Base-by-base conservation (phyloP, 2,888 invertebrate species). In the Ormyrus nitidulus region DNA sequence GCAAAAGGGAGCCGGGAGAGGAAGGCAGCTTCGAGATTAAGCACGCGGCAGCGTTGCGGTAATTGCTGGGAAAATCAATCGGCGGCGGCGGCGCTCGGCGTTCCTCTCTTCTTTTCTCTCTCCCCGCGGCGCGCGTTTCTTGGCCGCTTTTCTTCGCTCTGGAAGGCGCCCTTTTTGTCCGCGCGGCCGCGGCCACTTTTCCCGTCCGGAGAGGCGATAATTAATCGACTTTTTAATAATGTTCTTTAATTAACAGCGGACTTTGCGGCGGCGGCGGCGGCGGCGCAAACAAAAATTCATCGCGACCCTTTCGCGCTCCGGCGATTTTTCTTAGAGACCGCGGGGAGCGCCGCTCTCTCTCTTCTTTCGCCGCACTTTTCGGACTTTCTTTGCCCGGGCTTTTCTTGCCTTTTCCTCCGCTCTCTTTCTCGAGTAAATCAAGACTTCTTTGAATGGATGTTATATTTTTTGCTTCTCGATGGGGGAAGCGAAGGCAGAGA, bases 161-260 rank as follows among this genome's bases (percentile, higher is more conserved):
- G n/a, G 54, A 7, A n/a, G n/a, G 44, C 3, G n/a, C 13, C 34
- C 34, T 34, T 34, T 4, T 4, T 4, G 34, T 34, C 51, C 13
- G 44, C 54, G 44, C 54, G 44, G 3, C 65, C 53, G 54, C n/a
- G 48, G 58, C 51, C 53, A 56, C 66, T 74, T 74, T 65, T 4
- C 51, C 66, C 46, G 70, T 48, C 58, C 53, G 10, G 56, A 65
- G 77, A 65, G 71, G 56, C 77, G 71, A 77, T 77, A 77, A 77
- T 77, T 77, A 70, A 77, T 77, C 77, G 77, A 77, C 77, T 77
- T 71, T 77, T 77, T 71, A 70, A 77, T 77, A 77, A 77, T 77
- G 77, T 77, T 77, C 77, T 71, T 77, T 77, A 77, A 77, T 77
- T 77, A 77, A 77, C 77, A 77, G 64, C 64, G 65, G 10, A 58